Evolutionary conservation across 2,113 vertebrate genomes (phyloP).

Genomic region (Pithys albifrons): DNA sequence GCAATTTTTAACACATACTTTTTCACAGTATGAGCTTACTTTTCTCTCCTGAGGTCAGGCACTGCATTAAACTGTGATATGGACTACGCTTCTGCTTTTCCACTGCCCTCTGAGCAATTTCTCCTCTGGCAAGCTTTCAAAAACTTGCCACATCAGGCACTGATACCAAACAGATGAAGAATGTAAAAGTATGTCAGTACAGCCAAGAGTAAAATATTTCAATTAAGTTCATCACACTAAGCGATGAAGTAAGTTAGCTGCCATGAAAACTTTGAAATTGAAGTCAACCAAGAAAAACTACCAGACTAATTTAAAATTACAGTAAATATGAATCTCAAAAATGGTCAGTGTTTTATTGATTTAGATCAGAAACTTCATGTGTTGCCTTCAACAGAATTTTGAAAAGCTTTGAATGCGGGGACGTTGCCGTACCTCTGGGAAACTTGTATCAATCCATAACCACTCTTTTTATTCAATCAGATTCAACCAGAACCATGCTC

Average conservation of each 20-base stretch:
- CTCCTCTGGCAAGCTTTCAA: not conserved
- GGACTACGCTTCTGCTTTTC: not conserved
- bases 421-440: not conserved
- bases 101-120: not conserved
- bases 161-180: conserved; percentile 15
- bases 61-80: not conserved
- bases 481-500: not conserved
- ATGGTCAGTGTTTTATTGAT: not conserved
- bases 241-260: not conserved
- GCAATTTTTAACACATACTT: not conserved
- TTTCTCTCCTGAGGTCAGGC: not conserved
- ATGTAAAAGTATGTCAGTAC: not conserved
- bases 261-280: not conserved
- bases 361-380: not conserved
- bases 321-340: not conserved
- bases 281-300: not conserved
- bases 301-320: not conserved
- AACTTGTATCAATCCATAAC: not conserved
- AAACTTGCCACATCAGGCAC: not conserved
- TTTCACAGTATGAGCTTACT: not conserved
- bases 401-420: not conserved
- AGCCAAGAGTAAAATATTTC: conserved; percentile 3
- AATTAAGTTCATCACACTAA: not conserved
- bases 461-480: not conserved
- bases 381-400: not conserved